Base-by-base conservation (phyloP, 2,113 vertebrate genomes). In the Cyanoderma ruficeps region DNA sequence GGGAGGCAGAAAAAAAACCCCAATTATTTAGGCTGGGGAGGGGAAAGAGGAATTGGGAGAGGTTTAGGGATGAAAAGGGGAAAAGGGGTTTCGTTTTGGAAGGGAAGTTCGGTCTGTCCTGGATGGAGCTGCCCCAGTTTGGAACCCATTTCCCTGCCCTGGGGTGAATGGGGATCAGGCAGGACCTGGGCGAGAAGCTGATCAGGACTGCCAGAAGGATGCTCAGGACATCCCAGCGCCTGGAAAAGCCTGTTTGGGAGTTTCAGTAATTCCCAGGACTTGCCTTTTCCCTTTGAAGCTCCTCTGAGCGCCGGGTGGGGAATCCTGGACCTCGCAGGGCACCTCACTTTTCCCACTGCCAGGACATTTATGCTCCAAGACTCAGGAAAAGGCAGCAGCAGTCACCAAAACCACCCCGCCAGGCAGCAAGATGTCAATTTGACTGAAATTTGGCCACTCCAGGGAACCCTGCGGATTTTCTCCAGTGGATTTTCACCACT, bases 311-410 rank as follows among this genome's bases (percentile, higher is more conserved):
- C 7, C 42, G 11, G 37, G 3, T 64, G 46, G 31, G 18, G 74
- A 69, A 39, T 35, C 83, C 65, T 46, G 44, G n/a, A 13, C 19
- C 14, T 37, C 37, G 17, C 46, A 35, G 76, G 64, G 18, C 39
- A 4, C 19, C 39, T 77, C 20, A 0, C 52, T 81, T 44, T 16
- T 42, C 31, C 35, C 15, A 0, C 23, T 47, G 69, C 15, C 10
- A 15, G 37, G 23, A 47, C 6, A 4, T 6, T 15, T 0, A 1
- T 2, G 16, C 28, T 10, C 30, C 64, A 70, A 50, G 20, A 11
- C 0, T 0, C 0, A 18, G 53, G 67, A 57, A 28, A 84, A 84
- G 3, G 22, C 71, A 52, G 63, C 79, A 85, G 52, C 70, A 76
- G 16, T 4, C 63, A 37, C 78, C 67, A 28, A 8, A 65, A 41